Evolutionary conservation across 2,888 invertebrate species (phyloP), one percentile per base, ranked within the genome.

Genomic region (Enchytraeus crypticus): DNA sequence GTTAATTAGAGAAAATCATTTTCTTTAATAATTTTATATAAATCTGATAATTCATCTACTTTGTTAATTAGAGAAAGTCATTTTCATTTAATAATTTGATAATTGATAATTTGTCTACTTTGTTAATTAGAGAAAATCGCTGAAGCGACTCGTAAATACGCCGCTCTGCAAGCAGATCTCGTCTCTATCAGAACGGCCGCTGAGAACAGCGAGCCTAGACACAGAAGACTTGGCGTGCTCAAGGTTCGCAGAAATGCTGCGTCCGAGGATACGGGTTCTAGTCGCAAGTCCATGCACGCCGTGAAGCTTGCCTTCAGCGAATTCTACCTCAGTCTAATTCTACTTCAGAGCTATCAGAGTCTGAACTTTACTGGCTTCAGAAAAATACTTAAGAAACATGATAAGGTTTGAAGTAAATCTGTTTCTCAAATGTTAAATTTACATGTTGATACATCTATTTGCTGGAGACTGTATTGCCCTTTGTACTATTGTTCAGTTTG

Each of bases 371-470:
- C 96, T 2, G 98, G 97, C 1, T 99, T 99, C 82, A 85, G 98
- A 66, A 98, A 98, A 81, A 99, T 99, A 75, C 84, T 98, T 66
- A 98, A 98, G 80, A 99, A 98, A 80, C 97, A 97, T 79, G 98
- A 98, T 81, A 98, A 98, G 86, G 92, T 92, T 64, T 47, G 68
- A 53, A 1, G 8, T 11, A 11, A 18, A 18, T 8, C n/a, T n/a
- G n/a, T n/a, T n/a, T 53, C 23, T 49, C 21, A 11, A 11, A 11
- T 21, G 14, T 21, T 49, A 18, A 11, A 14, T 49, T 23, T 49
- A 18, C 49, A 11, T n/a, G 14, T n/a, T n/a, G 8, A 8, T n/a
- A 18, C 11, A 14, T 49, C 23, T 43, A 11, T n/a, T 43, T 43
- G 43, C 43, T 43, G 43, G 43, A 43, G 11, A 43, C n/a, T n/a